These are phyloP conservation scores for Acleris literana DNA, from an alignment of 2,888 invertebrate species.

Conservation along the genomic window DNA sequence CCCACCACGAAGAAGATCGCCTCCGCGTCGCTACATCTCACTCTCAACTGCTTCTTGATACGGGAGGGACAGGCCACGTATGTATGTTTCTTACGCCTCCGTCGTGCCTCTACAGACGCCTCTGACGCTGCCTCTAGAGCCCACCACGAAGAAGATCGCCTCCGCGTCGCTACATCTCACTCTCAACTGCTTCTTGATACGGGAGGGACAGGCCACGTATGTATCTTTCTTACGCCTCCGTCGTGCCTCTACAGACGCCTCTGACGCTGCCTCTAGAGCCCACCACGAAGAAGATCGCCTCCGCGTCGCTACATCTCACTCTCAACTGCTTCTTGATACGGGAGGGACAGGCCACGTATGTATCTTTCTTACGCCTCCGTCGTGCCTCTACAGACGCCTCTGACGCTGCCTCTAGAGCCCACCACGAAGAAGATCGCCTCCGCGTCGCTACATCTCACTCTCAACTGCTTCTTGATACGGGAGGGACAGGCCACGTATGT, in stretches of 20 bases:
- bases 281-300: constrained; percentile 87
- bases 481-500: constrained; percentile 97
- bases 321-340: constrained; percentile 95
- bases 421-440: constrained; percentile 88
- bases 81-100: not conserved
- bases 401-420: constrained; percentile 91
- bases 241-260: constrained; percentile 91
- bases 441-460: constrained; percentile 93
- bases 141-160: constrained; percentile 88
- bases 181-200: constrained; percentile 94
- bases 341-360: constrained; percentile 98
- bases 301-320: constrained; percentile 93
- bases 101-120: constrained; percentile 91
- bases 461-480: constrained; percentile 95
- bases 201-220: constrained; percentile 98
- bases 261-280: constrained; percentile 92
- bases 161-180: constrained; percentile 94
- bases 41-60: constrained; percentile 95
- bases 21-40: constrained; percentile 92
- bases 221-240: not conserved
- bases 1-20: constrained; percentile 89
- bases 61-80: constrained; percentile 98
- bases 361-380: not conserved
- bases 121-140: constrained; percentile 90
- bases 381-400: constrained; percentile 92